A percentile compares a stretch with the other conserved stretches of the same genome.
Conservation (phyloP, 2,113 vertebrate species). For the Pycnonotus jocosus region DNA sequence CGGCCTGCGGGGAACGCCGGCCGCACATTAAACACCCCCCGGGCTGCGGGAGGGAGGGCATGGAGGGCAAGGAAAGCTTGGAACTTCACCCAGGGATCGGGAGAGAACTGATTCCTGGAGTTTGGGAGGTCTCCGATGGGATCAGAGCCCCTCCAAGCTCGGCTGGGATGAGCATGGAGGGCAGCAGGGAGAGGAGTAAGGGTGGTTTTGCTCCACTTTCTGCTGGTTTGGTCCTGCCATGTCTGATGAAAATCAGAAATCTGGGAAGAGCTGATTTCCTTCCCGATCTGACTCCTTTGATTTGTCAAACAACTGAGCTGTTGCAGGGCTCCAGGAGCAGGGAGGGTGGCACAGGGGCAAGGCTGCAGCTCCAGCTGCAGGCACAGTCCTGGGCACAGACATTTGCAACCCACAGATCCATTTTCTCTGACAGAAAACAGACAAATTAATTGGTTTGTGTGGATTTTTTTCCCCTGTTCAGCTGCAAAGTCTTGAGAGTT, state of each 20-base stretch:
- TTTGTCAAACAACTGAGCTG: not conserved
- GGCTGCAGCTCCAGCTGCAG: not conserved
- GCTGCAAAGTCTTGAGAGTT: not conserved
- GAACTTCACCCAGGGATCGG: not conserved
- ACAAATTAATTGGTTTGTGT: not conserved
- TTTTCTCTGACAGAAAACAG: not conserved
- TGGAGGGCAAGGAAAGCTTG: not conserved
- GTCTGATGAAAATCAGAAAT: not conserved
- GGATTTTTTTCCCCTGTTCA: not conserved
- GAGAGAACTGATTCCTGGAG: not conserved
- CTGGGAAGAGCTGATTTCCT: not conserved
- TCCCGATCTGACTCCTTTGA: not conserved
- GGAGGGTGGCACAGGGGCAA: not conserved
- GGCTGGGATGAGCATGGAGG: not conserved
- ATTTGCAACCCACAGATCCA: rapidly evolving
- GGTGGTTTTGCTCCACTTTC: not conserved
- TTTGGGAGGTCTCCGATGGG: not conserved
- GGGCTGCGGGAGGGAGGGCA: not conserved
- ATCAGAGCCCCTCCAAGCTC: not conserved
- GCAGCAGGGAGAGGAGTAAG: not conserved
- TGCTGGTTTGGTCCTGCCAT: not conserved
- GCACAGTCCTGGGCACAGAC: rapidly evolving
- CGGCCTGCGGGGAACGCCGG: not conserved
- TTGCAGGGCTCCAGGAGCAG: not conserved
- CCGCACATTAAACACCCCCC: not conserved